phyloP scores from a whole-genome alignment of 2,113 vertebrate species.

The Sinosuthora webbiana region DNA sequence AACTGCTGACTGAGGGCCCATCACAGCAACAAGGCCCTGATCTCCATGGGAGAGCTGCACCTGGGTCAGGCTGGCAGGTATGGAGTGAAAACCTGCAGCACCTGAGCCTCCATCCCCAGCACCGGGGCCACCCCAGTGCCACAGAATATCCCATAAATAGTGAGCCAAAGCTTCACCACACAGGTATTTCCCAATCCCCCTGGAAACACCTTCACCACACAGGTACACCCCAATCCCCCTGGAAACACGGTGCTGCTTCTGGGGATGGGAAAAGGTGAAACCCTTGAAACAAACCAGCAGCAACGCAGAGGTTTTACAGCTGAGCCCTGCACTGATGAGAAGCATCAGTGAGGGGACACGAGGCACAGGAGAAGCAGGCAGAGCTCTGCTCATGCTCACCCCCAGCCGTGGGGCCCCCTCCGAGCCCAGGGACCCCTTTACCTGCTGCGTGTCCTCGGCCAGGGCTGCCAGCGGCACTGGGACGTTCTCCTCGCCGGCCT shows the following conservation, averaged over 20 bases:
- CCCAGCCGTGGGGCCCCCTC: not conserved
- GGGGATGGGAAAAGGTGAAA: not conserved
- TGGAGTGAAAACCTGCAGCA: no score
- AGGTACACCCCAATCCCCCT: no score
- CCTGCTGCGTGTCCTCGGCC: constrained; percentile 20
- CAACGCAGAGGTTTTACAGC: not conserved
- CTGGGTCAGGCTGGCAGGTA: fast-evolving
- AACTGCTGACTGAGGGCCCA: not conserved
- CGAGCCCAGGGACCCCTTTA: not conserved
- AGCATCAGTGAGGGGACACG: fast-evolving
- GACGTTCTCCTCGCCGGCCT: constrained; percentile 9
- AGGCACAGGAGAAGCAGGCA: not conserved
- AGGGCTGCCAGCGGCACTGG: not conserved
- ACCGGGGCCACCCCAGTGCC: not conserved
- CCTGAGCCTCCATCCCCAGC: not conserved
- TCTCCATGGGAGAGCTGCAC: not conserved
- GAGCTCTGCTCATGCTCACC: not conserved
- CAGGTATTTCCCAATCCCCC: not conserved
- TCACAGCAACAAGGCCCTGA: not conserved
- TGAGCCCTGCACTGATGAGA: not conserved
- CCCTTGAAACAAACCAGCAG: not conserved
- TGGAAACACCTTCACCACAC: no score
- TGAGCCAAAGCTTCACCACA: not conserved
- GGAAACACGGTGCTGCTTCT: not conserved
- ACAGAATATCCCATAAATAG: not conserved